These are phyloP conservation scores for Nothobranchius kuhntae DNA, from an alignment of 2,113 vertebrate species.

Conservation along the genomic window DNA sequence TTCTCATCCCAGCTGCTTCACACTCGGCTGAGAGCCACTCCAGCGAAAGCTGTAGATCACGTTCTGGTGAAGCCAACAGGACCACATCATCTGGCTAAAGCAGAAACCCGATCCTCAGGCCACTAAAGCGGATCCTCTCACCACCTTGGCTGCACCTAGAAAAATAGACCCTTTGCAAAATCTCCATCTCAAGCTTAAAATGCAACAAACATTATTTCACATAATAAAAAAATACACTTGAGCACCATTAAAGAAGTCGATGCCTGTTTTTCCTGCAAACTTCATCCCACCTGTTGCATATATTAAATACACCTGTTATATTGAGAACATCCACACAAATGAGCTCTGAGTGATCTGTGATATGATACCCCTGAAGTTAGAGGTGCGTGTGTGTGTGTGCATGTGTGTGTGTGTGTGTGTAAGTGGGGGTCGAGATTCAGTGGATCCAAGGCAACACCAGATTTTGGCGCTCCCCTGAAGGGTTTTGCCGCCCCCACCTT, in stretches of 20 bases:
- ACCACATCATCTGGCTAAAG: too few species aligned
- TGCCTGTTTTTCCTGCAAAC: background rate
- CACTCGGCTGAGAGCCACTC: too few species aligned
- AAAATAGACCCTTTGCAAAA: too few species aligned
- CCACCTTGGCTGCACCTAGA: too few species aligned
- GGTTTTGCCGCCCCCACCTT: constrained; percentile 5
- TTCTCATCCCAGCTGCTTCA: too few species aligned
- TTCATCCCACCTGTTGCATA: constrained; percentile 62
- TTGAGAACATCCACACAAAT: constrained; percentile 35
- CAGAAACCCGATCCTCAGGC: too few species aligned
- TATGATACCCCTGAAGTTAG: constrained; percentile 68
- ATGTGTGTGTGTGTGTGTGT: constrained; percentile 27
- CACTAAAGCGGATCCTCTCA: too few species aligned
- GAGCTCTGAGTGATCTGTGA: constrained; percentile 58
- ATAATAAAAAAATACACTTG: background rate
- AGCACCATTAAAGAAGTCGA: background rate
- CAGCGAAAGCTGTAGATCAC: too few species aligned
- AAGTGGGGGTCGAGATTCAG: constrained; percentile 38
- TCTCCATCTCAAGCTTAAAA: background rate
- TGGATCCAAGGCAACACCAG: constrained; percentile 33
- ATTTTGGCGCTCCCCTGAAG: constrained; percentile 67
- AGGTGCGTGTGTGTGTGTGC: constrained; percentile 47
- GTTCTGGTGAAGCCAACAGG: too few species aligned
- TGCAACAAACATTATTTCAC: background rate
- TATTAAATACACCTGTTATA: constrained; percentile 68